These are phyloP conservation scores for Hoplodrina ambigua DNA, from an alignment of 2,888 invertebrate species.

Conservation along the genomic window DNA sequence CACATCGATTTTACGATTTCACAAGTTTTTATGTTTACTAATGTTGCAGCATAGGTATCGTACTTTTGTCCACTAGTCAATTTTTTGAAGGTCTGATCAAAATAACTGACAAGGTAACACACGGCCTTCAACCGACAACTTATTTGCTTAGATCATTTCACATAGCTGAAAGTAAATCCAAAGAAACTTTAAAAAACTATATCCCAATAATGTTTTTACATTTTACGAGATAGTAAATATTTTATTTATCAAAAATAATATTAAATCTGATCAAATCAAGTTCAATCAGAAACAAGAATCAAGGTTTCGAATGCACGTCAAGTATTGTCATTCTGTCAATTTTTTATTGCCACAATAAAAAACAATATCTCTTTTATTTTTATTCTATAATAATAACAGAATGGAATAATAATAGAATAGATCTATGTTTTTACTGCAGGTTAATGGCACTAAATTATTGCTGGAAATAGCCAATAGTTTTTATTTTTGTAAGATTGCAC, in stretches of 20 bases:
- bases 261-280: background rate
- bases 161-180: background rate
- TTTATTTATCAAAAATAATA: slow-evolving; percentile 4
- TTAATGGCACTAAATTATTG: background rate
- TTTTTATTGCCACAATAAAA: slow-evolving; percentile 46
- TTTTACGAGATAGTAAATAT: background rate
- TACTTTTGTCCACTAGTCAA: slow-evolving; percentile 80
- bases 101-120: slow-evolving; percentile 54
- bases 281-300: background rate
- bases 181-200: background rate
- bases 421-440: background rate
- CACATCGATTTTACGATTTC: slow-evolving; percentile 83
- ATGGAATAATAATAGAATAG: no score
- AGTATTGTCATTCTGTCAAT: slow-evolving; percentile 50
- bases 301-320: slow-evolving; percentile 52
- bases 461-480: background rate
- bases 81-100: slow-evolving; percentile 77
- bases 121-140: slow-evolving; percentile 26
- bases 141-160: slow-evolving; percentile 13
- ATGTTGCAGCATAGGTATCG: slow-evolving; percentile 78
- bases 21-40: slow-evolving; percentile 86
- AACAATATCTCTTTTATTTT: background rate
- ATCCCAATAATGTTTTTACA: background rate
- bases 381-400: no score
- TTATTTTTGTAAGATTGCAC: background rate